These are phyloP conservation scores for Cygnus atratus DNA, from an alignment of 2,113 vertebrate species.

Conservation along the genomic window DNA sequence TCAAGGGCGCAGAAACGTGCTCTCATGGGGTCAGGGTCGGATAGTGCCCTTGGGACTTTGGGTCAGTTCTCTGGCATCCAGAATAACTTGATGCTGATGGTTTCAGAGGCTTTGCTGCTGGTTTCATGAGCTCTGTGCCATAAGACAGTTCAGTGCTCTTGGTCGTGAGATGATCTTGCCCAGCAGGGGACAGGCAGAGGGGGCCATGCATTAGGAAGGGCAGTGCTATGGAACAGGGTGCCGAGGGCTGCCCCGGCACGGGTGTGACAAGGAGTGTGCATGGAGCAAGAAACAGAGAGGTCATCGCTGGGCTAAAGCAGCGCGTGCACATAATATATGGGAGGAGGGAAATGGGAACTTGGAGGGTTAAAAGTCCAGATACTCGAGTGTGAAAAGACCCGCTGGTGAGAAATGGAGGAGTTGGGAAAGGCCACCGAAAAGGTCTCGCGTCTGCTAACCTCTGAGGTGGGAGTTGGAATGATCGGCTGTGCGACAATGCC, in stretches of 20 bases:
- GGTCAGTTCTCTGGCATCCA: background rate
- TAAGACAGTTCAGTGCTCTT: background rate
- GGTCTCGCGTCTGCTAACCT: constrained; percentile 30
- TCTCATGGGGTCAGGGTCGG: rapidly evolving
- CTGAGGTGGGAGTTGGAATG: constrained; percentile 3
- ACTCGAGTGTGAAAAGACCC: background rate
- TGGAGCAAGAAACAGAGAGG: background rate
- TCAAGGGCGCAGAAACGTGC: background rate
- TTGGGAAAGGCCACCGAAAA: constrained; percentile 38
- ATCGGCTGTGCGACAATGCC: background rate
- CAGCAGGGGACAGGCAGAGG: background rate
- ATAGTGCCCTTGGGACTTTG: background rate
- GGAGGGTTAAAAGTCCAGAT: background rate
- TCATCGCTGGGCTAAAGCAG: background rate
- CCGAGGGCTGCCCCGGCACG: rapidly evolving
- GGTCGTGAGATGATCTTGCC: background rate
- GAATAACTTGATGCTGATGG: background rate
- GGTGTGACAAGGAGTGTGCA: background rate
- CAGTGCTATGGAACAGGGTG: background rate
- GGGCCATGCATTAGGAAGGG: background rate
- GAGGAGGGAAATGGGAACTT: background rate
- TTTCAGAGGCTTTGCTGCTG: background rate
- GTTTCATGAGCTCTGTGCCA: background rate
- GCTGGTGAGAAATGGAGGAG: constrained; percentile 41
- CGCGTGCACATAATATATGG: background rate